Percentiles rank a stretch among this genome's conserved stretches.
phyloP scores from a whole-genome alignment of 2,113 vertebrate species.

The Capricornis sumatraensis region DNA sequence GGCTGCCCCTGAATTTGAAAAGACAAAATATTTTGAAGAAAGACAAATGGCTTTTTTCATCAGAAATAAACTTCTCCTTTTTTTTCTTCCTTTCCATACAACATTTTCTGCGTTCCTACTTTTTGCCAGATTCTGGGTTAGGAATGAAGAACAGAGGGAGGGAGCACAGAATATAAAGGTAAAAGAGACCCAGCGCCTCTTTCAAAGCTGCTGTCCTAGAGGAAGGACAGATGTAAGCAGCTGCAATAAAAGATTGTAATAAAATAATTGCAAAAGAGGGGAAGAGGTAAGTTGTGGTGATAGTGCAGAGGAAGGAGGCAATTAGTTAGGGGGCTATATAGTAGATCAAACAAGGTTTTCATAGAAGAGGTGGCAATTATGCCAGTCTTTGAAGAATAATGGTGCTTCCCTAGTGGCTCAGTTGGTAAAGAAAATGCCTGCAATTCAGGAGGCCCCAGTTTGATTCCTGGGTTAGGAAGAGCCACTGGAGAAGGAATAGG shows the following conservation, averaged over 20 bases:
- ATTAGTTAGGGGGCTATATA: not conserved
- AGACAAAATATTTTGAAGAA: not conserved
- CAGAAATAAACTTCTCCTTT: not conserved
- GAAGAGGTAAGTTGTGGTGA: not conserved
- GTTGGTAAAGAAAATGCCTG: not conserved
- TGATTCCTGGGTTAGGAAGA: not conserved
- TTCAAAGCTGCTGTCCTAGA: not conserved
- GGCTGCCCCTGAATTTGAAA: not conserved
- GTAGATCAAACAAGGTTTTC: not conserved
- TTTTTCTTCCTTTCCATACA: not conserved
- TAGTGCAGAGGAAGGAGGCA: not conserved
- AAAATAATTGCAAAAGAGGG: not conserved
- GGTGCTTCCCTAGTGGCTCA: not conserved
- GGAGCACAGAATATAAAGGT: not conserved
- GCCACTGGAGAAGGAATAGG: not conserved
- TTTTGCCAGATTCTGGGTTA: not conserved
- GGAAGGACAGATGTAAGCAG: not conserved
- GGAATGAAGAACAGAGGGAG: not conserved
- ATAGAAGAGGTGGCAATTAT: not conserved
- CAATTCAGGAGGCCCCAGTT: not conserved
- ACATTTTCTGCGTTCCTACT: not conserved
- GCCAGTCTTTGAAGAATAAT: not conserved
- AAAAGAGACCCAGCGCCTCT: not conserved
- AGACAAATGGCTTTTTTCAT: not conserved
- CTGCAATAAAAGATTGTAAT: not conserved